Evolutionary conservation across 2,888 invertebrate genomes (phyloP), one percentile per base, ranked within the genome.

Genomic region (Napeogenes inachia): DNA sequence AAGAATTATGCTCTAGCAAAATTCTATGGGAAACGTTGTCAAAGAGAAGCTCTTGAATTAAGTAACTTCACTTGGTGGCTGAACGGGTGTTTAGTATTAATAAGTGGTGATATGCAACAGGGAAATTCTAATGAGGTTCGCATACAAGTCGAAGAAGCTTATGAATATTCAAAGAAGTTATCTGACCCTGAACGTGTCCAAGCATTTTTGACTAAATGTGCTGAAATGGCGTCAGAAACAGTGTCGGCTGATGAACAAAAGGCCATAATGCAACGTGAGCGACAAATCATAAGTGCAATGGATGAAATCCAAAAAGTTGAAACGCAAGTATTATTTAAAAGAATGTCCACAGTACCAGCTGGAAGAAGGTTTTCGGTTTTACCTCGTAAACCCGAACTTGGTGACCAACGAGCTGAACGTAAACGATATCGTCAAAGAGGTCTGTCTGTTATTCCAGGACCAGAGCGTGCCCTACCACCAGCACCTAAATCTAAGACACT

Each of bases 101-200:
- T 90, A 84, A 88, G 87, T 60, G 87, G 89, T 2, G 90, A 90
- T 57, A 89, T 90, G 88, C 89, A 89, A 67, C 90, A 90, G 72
- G 85, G 85, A 4, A 90, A 90, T 61, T 77, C 85, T 0, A 89
- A 89, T 60, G 90, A 90, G 65, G 88, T 90, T 4, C 81, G 86
- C 10, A 80, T 85, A 60, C 79, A 83, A 68, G 87, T 89, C 0
- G 90, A 89, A 66, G 88, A 88, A 70, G 89, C 89, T 12, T 81
- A 78, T 57, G 85, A 87, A 65, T 86, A 79, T 77, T 80, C 87
- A 0, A 88, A 87, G 67, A 87, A 84, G 68, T 60, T 88, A 67
- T 82, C 80, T 60, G 85, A 88, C 70, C 80, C 87, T 2, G 89
- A 88, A 70, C 75, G 81, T 57, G 81, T 89, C 2, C 86, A 85